Conservation (phyloP, 2,888 invertebrate species). For the Ellobium chinense region DNA sequence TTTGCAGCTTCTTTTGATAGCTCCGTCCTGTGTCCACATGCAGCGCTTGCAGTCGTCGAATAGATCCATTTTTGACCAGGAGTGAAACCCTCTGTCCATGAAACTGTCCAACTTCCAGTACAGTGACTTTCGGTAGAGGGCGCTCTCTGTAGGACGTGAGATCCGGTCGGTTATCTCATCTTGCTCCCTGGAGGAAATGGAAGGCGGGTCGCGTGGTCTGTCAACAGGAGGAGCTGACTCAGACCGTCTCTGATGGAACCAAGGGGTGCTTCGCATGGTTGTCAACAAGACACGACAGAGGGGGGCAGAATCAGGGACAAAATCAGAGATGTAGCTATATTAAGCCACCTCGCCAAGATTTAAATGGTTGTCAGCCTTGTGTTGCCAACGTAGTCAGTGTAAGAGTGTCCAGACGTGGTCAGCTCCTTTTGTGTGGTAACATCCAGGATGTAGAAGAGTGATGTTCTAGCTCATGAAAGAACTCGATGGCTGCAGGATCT, state of each 20-base stretch:
- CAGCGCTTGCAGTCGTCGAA: constrained; percentile 70
- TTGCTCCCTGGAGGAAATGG: constrained; percentile 62
- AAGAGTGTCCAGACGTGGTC: too few relatives aligned
- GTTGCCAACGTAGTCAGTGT: too few relatives aligned
- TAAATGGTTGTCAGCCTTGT: too few relatives aligned
- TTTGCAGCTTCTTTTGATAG: constrained; percentile 61
- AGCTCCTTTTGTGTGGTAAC: too few relatives aligned
- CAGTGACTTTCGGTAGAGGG: constrained; percentile 59
- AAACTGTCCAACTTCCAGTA: constrained; percentile 62
- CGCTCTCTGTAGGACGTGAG: constrained; percentile 62
- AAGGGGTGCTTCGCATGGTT: constrained; percentile 60
- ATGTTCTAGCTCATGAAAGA: too few relatives aligned
- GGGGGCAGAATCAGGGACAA: too few relatives aligned
- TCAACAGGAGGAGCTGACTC: constrained; percentile 55
- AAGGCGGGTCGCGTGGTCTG: constrained; percentile 51
- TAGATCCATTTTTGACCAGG: constrained; percentile 72
- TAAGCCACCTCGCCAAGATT: too few relatives aligned
- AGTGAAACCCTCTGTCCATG: constrained; percentile 65
- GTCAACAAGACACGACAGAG: too few relatives aligned
- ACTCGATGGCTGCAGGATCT: too few relatives aligned
- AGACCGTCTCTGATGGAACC: constrained; percentile 64
- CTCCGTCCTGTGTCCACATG: constrained; percentile 66
- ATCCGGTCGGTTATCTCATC: constrained; percentile 60
- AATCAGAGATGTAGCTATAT: too few relatives aligned
- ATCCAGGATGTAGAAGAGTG: too few relatives aligned